Base-by-base conservation (phyloP, 1,140 invertebrate species). In the Caenorhabditis remanei region DNA sequence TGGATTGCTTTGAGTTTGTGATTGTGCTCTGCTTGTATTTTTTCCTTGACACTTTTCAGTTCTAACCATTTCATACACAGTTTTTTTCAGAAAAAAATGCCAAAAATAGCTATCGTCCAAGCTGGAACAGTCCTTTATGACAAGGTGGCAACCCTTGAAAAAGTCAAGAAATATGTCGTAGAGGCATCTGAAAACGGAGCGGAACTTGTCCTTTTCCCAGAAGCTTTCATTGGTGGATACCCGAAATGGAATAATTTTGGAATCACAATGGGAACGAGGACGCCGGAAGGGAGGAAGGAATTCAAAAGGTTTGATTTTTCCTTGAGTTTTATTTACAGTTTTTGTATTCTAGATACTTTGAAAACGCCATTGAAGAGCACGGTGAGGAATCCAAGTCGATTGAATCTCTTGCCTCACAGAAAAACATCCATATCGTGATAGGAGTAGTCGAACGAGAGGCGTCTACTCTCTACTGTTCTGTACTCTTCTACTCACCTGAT, bases 191-290 rank as follows among this genome's bases (percentile, higher is more conserved):
- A 48, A 43, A 83, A 88, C 43, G 89, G 89, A 21, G 90, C 90
- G 0, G 50, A 91, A 75, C 83, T 91, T 4, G 91, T 91, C 14
- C 67, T 91, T 3, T 91, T 91, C 83, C 90, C 83, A 90, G 90
- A 91, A 87, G 91, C 90, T 2, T 91, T 91, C 63, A 85, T 91
- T 55, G 90, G 90, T 43, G 90, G 90, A 48, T 91, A 91, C 53
- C 90, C 91, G 4, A 91, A 91, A 84, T 91, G 90, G 48, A 83
- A 90, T 14, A 86, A 88, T 63, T 91, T 91, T 67, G 90, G 90
- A 50, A 87, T 91, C 24, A 75, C 65, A 19, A 83, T 91, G 63
- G 90, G 90, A 4, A 87, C 86, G 43, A 56, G 90, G 50, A 89
- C 89, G 13, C 85, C 85, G 2, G 91, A 91, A 83, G 90, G 90